These are phyloP conservation scores for Temnothorax longispinosus DNA, from an alignment of 1,140 invertebrate genomes.

Conservation along the genomic window DNA sequence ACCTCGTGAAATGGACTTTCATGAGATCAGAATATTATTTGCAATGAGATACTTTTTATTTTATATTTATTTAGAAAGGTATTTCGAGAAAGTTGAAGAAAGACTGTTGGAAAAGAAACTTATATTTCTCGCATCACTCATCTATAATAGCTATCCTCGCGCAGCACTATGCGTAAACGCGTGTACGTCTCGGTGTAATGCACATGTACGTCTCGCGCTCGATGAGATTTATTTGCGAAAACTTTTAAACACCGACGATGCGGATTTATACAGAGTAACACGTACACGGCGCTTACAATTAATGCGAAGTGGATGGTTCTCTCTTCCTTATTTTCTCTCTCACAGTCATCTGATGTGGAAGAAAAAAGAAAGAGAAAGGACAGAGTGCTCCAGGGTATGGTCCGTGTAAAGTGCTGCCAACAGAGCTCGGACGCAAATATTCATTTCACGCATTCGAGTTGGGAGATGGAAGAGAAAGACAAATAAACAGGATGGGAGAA, in stretches of 20 bases:
- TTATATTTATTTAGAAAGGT: neutral
- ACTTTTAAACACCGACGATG: constrained; percentile 4
- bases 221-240: constrained; percentile 4
- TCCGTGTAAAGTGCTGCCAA: constrained; percentile 7
- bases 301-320: neutral
- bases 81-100: constrained; percentile 2
- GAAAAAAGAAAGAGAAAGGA: constrained; percentile 1
- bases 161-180: neutral
- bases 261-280: neutral
- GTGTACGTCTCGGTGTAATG: neutral
- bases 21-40: neutral
- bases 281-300: neutral
- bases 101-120: neutral
- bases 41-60: neutral
- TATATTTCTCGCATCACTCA: neutral
- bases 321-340: neutral
- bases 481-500: constrained; percentile 38
- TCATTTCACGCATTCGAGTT: constrained; percentile 25
- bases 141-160: neutral
- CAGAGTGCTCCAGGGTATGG: neutral
- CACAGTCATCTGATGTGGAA: neutral
- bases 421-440: constrained; percentile 30
- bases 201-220: too few species aligned
- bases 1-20: neutral
- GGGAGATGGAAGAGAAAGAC: constrained; percentile 6